Base-by-base conservation (phyloP, 2,113 vertebrate genomes). In the Anas platyrhynchos region DNA sequence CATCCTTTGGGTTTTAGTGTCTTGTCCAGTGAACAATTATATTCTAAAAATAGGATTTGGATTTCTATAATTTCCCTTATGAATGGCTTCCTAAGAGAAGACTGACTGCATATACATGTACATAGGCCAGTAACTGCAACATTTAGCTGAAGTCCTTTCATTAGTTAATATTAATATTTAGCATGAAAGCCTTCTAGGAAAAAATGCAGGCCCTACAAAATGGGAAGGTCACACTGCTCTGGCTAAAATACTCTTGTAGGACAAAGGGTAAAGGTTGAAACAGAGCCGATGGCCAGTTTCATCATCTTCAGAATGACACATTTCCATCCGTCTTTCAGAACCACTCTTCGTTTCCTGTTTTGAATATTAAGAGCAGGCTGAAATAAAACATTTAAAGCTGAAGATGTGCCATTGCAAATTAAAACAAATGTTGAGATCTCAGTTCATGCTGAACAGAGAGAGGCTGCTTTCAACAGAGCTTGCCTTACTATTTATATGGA, bases 371-470 rank as follows among this genome's bases (percentile, higher is more conserved):
- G 14, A 89, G 26, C 56, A 43, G 59, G 71, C 80, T 44, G 63
- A 91, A 91, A 85, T 67, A 87, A 91, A 77, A 16, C 5, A 38
- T 62, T 92, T 89, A 65, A 85, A 94, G 75, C 41, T 52, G 22
- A 93, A 62, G 26, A 84, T 85, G 44, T 61, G 29, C 48, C 54
- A 65, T 41, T 58, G 11, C 52, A 85, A 91, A 80, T 85, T 48
- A 69, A 91, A 94, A 82, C 50, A 91, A 89, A 80, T 69, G 75
- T 9, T 83, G 50, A 89, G 63, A 89, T 73, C n/a, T 73, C 54
- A 66, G 27, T 65, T 89, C 29, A 61, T 56, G 38, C 34, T 78
- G 74, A 88, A 92, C 91, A 94, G 52, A 61, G 43, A 68, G 14
- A 61, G 4, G 6, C 58, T 62, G 16, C 84, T 50, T 68, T 82